Evolutionary conservation across 1,140 invertebrate species (phyloP).

Genomic region (Nasonia giraulti): DNA sequence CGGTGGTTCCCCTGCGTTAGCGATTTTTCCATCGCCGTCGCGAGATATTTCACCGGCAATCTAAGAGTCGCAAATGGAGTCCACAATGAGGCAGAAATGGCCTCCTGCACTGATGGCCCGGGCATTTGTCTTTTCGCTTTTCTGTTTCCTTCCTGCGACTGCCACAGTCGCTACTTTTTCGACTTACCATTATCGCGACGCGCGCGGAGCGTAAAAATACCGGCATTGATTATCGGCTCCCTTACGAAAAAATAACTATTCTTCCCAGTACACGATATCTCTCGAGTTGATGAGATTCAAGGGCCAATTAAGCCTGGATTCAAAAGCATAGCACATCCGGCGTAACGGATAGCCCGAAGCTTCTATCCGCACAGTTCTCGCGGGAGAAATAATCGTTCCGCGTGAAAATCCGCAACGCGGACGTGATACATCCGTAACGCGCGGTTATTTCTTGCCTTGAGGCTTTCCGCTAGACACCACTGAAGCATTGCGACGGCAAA

Average conservation of each 20-base stretch:
- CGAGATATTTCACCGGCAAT: conserved; percentile 73
- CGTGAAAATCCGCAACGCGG: not conserved
- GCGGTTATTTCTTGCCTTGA: too few species aligned
- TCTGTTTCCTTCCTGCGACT: conserved; percentile 37
- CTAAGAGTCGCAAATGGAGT: conserved; percentile 75
- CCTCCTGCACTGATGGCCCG: conserved; percentile 67
- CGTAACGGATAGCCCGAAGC: not conserved
- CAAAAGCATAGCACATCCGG: too few species aligned
- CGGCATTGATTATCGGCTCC: conserved; percentile 38
- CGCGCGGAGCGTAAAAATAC: conserved; percentile 39
- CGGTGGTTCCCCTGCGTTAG: conserved; percentile 67
- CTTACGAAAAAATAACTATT: not conserved
- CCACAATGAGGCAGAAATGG: conserved; percentile 74
- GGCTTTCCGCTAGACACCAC: not conserved
- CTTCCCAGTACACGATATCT: too few species aligned
- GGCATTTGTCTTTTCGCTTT: conserved; percentile 70
- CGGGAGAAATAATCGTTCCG: not conserved
- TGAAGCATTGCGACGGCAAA: conserved; percentile 33
- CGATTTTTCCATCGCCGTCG: conserved; percentile 73
- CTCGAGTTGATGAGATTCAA: too few species aligned
- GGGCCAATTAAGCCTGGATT: too few species aligned
- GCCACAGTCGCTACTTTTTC: conserved; percentile 8
- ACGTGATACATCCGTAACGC: not conserved
- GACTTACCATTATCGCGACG: conserved; percentile 13
- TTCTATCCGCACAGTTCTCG: not conserved